Base-by-base conservation (phyloP, 2,113 vertebrate species). In the Entelurus aequoreus region DNA sequence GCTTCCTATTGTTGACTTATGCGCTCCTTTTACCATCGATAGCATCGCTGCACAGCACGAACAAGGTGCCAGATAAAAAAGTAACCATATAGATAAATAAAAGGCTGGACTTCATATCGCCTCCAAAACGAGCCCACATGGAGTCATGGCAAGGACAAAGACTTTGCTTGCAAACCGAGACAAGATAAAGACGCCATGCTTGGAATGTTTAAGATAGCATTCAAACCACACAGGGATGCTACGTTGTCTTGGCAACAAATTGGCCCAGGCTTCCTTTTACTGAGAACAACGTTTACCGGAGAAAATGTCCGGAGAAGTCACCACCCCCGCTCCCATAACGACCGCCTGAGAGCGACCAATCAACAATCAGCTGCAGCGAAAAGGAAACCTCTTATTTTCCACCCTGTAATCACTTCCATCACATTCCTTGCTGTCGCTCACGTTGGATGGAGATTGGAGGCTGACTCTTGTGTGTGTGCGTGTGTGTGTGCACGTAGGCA, bases 351-450 rank as follows among this genome's bases (percentile, higher is more conserved):
- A 86, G 86, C 76, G 84, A 82, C 83, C 88, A 90, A 90, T 90
- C 90, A 88, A 87, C 88, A 90, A 90, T 92, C 90, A 90, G 85
- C 69, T 5, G 72, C 9, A 67, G 67, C 65, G 74, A 79, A 65
- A 57, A 48, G 80, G 74, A 86, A 89, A 86, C 87, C 82, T 89
- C 88, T 90, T 86, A 92, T 92, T 91, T 90, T 71, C 60, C 51
- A 88, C 83, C 88, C 87, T 62, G 44, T 86, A 91, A 90, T 91
- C 88, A 90, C 89, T 88, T 87, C 84, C 75, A 88, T 89, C 83
- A 84, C 82, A 87, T 72, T 77, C 72, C 67, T 76, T 81, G 65
- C 77, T 84, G 87, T 89, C 80, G 63, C 74, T 78, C 67, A 81
- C 78, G 80, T 86, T 83, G 72, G 87, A 87, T 82, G 81, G 75